These are phyloP conservation scores for Enteromius radiatus DNA, from an alignment of 2,797 vertebrate genomes.

Conservation along the genomic window DNA sequence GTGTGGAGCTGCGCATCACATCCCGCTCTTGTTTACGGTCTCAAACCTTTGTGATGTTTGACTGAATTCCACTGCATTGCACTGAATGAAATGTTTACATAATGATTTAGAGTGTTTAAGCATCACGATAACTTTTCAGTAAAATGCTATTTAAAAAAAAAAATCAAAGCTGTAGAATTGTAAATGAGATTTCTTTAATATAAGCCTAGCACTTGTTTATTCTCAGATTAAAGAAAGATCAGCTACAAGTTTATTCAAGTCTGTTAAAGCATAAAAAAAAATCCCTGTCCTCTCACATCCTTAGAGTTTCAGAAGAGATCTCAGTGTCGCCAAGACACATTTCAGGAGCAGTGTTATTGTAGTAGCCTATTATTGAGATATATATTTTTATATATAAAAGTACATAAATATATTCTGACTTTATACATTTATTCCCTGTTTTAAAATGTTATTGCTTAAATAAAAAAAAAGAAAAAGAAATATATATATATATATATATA, in stretches of 20 bases:
- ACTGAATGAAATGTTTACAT: slow-evolving; percentile 16
- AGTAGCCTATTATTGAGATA: background rate
- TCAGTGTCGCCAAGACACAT: background rate
- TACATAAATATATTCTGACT: too few species aligned
- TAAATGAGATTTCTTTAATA: slow-evolving; percentile 17
- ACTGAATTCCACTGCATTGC: background rate
- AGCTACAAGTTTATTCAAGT: background rate
- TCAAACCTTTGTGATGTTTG: slow-evolving; percentile 2
- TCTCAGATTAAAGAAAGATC: background rate
- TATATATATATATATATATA: too few species aligned
- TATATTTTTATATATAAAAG: background rate
- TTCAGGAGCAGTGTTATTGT: background rate
- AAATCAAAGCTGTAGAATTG: background rate
- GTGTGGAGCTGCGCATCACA: slow-evolving; percentile 48
- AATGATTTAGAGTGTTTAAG: slow-evolving; percentile 7
- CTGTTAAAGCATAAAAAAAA: background rate
- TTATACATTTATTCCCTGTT: too few species aligned
- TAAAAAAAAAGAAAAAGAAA: too few species aligned
- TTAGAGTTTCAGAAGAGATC: background rate
- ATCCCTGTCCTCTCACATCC: background rate
- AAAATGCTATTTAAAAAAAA: background rate
- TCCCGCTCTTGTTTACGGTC: background rate
- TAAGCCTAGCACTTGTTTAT: background rate
- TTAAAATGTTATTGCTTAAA: too few species aligned
- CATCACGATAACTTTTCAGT: background rate